Evolutionary conservation across 2,888 invertebrate species (phyloP).

Genomic region (Selenia dentaria): DNA sequence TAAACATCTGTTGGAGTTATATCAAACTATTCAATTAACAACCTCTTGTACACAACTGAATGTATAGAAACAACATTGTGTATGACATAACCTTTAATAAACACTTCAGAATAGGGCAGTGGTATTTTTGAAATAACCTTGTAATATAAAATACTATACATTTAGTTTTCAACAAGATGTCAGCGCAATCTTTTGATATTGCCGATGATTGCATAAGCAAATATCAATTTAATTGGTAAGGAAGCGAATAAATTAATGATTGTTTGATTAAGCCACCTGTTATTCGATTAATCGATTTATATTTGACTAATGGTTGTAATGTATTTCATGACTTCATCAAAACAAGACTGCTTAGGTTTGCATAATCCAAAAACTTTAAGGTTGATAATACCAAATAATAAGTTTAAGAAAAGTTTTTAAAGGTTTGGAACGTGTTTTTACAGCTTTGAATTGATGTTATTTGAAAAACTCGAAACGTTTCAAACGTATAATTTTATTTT

Average conservation of each 20-base stretch:
- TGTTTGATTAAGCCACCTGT: constrained; percentile 21
- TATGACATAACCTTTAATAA: constrained; percentile 21
- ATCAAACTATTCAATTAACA: constrained; percentile 18
- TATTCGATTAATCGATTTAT: constrained; percentile 31
- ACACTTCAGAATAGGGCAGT: constrained; percentile 18
- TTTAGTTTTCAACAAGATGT: background rate
- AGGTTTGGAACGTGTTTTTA: no score
- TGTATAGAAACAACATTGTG: constrained; percentile 9
- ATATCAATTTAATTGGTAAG: background rate
- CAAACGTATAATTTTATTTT: no score
- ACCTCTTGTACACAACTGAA: constrained; percentile 8
- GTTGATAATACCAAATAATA: no score
- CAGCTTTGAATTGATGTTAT: no score
- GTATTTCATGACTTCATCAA: constrained; percentile 44
- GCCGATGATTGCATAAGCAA: background rate
- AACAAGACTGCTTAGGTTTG: no score
- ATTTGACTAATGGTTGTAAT: constrained; percentile 36
- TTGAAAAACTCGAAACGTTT: no score
- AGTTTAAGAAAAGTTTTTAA: no score
- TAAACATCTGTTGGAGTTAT: background rate
- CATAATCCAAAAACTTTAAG: no score
- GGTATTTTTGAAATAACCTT: constrained; percentile 12
- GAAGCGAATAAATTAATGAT: constrained; percentile 13
- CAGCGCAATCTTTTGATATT: background rate
- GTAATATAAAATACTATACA: background rate